Percentiles rank a stretch among this genome's conserved stretches.
Evolutionary conservation across 2,113 vertebrate species (phyloP).

Genomic region (Rissa tridactyla): DNA sequence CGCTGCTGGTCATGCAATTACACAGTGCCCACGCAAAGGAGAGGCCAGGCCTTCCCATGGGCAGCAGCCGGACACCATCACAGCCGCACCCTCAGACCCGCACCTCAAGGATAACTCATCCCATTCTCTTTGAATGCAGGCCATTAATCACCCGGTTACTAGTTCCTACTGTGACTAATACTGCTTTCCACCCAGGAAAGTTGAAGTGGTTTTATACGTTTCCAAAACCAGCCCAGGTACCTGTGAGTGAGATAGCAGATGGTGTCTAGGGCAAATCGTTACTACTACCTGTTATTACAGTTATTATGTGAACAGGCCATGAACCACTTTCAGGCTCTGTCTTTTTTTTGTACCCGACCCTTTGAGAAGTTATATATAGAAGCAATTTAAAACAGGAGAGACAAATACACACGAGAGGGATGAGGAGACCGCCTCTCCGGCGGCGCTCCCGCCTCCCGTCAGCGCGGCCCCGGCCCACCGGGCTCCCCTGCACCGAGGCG

Average conservation of each 20-base stretch:
- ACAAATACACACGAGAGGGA: too few relatives aligned
- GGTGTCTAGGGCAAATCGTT: neutral
- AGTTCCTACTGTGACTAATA: neutral
- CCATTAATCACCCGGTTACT: neutral
- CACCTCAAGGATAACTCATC: neutral
- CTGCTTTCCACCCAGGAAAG: neutral
- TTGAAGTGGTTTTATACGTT: rapidly evolving
- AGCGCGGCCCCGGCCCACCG: neutral
- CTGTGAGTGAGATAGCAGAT: neutral
- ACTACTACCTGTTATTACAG: neutral
- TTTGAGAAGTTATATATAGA: neutral
- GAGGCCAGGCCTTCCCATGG: neutral
- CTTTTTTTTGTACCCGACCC: neutral
- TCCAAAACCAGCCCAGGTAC: neutral
- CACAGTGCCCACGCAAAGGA: rapidly evolving
- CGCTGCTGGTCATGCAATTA: neutral
- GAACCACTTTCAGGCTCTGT: neutral
- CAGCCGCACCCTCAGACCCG: neutral
- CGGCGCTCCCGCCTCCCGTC: neutral
- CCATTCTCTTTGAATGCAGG: neutral
- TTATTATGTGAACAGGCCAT: neutral
- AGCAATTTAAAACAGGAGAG: rapidly evolving
- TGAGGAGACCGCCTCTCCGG: neutral
- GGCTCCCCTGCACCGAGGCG: neutral
- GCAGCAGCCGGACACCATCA: neutral